Conservation (phyloP, 2,888 invertebrate species). For the Nebria brevicollis region DNA sequence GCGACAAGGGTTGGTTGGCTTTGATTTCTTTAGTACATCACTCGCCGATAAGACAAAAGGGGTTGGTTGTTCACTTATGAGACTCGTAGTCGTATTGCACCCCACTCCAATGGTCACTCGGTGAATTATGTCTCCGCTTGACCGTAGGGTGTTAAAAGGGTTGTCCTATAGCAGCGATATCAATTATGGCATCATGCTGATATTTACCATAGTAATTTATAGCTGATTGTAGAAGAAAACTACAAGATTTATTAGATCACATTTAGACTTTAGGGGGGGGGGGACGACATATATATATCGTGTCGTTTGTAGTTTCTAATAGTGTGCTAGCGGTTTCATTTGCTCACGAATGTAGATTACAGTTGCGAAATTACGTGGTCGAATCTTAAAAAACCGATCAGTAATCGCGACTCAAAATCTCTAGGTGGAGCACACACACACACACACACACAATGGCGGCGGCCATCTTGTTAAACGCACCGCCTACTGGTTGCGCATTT, state of each 20-base stretch:
- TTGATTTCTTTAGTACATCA: neutral
- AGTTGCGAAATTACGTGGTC: conserved; percentile 31
- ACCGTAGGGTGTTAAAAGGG: neutral
- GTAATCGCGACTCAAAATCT: conserved; percentile 42
- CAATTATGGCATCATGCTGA: neutral
- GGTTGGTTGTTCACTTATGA: neutral
- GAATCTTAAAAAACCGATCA: conserved; percentile 27
- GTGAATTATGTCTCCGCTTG: neutral
- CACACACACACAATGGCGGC: conserved; percentile 6
- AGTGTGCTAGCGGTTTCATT: neutral
- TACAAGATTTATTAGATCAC: neutral
- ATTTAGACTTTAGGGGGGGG: neutral
- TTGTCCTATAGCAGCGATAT: neutral
- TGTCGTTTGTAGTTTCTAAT: neutral
- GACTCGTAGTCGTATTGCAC: neutral
- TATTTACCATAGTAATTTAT: neutral
- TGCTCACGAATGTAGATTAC: conserved; percentile 18
- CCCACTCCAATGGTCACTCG: neutral
- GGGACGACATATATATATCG: no score
- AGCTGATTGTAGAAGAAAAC: neutral
- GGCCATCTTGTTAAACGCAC: conserved; percentile 42
- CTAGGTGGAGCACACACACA: conserved; percentile 28
- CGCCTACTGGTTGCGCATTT: conserved; percentile 32
- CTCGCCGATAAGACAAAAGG: neutral
- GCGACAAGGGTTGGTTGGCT: neutral